Base-by-base conservation (phyloP, 2,113 vertebrate species). In the Hymenochirus boettgeri region DNA sequence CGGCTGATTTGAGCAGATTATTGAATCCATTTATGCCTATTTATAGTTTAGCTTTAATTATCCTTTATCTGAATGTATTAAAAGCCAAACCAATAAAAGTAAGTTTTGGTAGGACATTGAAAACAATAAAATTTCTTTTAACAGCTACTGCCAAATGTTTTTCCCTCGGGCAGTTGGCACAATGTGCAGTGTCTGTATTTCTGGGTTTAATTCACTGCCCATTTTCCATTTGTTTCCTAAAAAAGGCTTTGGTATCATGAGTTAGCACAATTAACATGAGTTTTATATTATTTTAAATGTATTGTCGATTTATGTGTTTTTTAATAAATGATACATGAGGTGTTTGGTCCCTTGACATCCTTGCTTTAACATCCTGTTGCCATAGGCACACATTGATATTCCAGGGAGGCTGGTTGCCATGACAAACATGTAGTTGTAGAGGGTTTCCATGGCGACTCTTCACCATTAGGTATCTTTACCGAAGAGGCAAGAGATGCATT, bases 301-400 rank as follows among this genome's bases (percentile, higher is more conserved):
- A 74, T 81, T 76, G 73, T 55, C 76, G 17, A 77, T 70, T 1
- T 35, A 70, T 74, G 46, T 74, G 13, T 42, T 42, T 62, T 76
- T 74, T n/a, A n/a, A 82, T 82, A 85, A 88, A 84, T 77, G 74
- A 81, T 82, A 73, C 73, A 78, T 80, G 83, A 81, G 83, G 75
- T 76, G 73, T 76, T 77, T 77, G 62, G 65, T 88, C 76, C 80
- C 71, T 25, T 85, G 79, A 81, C 74, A 79, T 85, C 82, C 77
- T 79, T 79, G 76, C 76, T 79, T 74, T 74, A 79, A 82, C 74
- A 82, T 83, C 1, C 45, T 1, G 78, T 90, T 90, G 84, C 87
- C 81, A 84, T 81, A 84, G 85, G 75, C 79, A 79, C 78, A 85
- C 77, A 87, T 90, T 88, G 88, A 83, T 85, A 90, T 90, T 88